Evolutionary conservation across 2,113 vertebrate genomes (phyloP).

Genomic region (Echinops telfairi): DNA sequence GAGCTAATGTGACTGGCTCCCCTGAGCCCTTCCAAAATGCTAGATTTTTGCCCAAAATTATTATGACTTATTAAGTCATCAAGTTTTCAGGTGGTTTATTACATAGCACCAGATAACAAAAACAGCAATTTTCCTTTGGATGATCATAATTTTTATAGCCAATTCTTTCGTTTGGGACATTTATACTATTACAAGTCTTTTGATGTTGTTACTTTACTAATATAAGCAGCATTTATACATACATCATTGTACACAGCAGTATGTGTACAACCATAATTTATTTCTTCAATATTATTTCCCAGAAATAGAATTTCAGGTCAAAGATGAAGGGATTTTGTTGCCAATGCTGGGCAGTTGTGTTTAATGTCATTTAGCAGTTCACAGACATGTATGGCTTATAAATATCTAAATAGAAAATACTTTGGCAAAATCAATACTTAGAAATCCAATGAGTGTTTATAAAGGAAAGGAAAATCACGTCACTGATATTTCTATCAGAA

Average conservation of each 20-base stretch:
- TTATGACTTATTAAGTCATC: neutral
- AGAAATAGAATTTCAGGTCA: slow-evolving; percentile 3
- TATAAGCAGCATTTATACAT: neutral
- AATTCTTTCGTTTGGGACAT: neutral
- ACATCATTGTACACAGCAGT: neutral
- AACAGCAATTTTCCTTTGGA: neutral
- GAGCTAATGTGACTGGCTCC: neutral
- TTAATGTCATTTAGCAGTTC: slow-evolving; percentile 9
- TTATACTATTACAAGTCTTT: neutral
- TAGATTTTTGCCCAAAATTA: neutral
- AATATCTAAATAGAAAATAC: slow-evolving; percentile 20
- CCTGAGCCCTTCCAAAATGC: slow-evolving; percentile 5
- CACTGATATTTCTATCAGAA: slow-evolving; percentile 13
- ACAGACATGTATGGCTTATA: neutral
- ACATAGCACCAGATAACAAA: neutral
- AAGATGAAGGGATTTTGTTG: neutral
- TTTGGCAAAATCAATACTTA: slow-evolving; percentile 23
- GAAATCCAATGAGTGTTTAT: neutral
- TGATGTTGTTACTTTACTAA: neutral
- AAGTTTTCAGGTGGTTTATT: neutral
- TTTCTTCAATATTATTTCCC: slow-evolving; percentile 35
- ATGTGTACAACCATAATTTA: neutral
- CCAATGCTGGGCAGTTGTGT: neutral
- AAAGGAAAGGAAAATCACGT: slow-evolving; percentile 19
- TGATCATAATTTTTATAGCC: neutral